These are phyloP conservation scores for Nyctibius grandis DNA, from an alignment of 2,797 vertebrate genomes.

Conservation along the genomic window DNA sequence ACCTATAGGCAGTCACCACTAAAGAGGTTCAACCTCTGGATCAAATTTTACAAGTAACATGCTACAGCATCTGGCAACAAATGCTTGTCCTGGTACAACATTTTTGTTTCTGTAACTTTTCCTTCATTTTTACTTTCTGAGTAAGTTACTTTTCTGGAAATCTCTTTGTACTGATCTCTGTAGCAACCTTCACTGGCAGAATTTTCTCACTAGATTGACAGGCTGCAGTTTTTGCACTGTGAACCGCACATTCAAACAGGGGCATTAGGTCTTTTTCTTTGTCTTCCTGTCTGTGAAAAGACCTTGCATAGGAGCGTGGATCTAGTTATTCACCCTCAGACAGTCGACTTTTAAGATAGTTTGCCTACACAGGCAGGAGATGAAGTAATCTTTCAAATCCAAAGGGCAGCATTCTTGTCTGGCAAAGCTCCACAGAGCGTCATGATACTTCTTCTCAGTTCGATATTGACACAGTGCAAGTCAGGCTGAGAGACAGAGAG, in stretches of 20 bases:
- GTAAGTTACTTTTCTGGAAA: background rate
- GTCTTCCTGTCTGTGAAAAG: background rate
- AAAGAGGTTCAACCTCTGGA: background rate
- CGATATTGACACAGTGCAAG: background rate
- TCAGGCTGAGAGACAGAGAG: background rate
- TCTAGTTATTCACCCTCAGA: slow-evolving; percentile 44
- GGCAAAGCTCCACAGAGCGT: background rate
- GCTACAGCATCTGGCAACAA: background rate
- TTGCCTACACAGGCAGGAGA: background rate
- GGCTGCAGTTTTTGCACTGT: slow-evolving; percentile 10
- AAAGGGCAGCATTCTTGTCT: background rate
- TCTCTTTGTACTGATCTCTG: background rate
- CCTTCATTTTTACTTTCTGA: background rate
- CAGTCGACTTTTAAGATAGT: background rate
- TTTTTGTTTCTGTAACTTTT: background rate
- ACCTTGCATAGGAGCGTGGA: slow-evolving; percentile 41
- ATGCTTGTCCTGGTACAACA: background rate
- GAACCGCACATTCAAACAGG: slow-evolving; percentile 51
- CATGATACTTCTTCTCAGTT: background rate
- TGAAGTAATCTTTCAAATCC: slow-evolving; percentile 38
- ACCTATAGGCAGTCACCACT: background rate
- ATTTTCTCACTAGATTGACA: slow-evolving; percentile 36
- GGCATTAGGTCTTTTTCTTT: slow-evolving; percentile 43
- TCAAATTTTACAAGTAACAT: background rate
- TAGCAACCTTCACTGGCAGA: slow-evolving; percentile 16